Evolutionary conservation across 1,140 invertebrate genomes (phyloP).

Genomic region (Listronotus bonariensis): DNA sequence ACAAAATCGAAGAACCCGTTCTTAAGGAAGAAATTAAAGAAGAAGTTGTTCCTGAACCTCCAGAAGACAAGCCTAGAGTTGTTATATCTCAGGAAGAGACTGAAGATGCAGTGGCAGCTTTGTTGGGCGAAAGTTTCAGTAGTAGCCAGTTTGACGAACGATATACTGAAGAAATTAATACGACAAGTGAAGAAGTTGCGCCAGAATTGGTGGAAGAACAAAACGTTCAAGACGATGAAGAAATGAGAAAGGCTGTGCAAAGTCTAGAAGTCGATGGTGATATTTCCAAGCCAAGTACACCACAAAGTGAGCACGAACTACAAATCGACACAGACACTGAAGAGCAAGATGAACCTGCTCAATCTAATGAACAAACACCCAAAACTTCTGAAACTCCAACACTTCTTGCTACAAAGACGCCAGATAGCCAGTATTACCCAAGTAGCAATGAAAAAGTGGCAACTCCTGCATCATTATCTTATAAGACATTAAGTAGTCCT

Average conservation of each 20-base stretch:
- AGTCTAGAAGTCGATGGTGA: conserved; percentile 74
- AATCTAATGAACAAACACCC: conserved; percentile 48
- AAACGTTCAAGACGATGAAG: conserved; percentile 72
- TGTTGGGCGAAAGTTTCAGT: conserved; percentile 83
- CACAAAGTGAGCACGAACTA: conserved; percentile 80
- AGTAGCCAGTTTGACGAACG: conserved; percentile 58
- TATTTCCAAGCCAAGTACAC: conserved; percentile 81
- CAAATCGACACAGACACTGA: conserved; percentile 88
- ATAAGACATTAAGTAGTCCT: conserved; percentile 43
- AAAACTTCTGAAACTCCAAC: conserved; percentile 58
- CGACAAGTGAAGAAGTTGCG: conserved; percentile 52
- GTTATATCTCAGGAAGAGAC: conserved; percentile 91
- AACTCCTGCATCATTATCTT: conserved; percentile 28
- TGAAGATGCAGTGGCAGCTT: conserved; percentile 85
- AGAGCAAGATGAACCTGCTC: conserved; percentile 59
- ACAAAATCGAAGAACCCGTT: conserved; percentile 46
- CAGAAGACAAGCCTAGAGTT: conserved; percentile 73
- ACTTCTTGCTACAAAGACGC: conserved; percentile 58
- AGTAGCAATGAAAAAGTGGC: conserved; percentile 37
- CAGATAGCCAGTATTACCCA: conserved; percentile 51
- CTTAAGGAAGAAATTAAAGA: conserved; percentile 56
- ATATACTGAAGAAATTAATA: conserved; percentile 54
- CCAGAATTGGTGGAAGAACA: conserved; percentile 59
- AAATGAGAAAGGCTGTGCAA: conserved; percentile 77
- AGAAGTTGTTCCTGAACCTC: conserved; percentile 51